Percentiles rank a stretch among this genome's conserved stretches.
Conservation (phyloP, 2,113 vertebrate genomes). For the Poeciliopsis turrubarensis region DNA sequence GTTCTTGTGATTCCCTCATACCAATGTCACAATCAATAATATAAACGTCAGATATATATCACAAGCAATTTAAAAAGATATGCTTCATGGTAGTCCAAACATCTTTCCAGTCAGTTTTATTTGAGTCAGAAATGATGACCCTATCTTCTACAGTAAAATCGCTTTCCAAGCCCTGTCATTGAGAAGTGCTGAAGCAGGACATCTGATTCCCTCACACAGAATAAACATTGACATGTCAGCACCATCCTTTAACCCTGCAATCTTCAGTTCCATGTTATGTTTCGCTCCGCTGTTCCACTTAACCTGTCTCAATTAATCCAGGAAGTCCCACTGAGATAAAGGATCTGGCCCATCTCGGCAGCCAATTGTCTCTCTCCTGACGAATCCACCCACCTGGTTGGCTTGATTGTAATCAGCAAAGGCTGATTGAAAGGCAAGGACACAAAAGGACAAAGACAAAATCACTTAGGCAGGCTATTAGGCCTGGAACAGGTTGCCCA, state of each 20-base stretch:
- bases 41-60: too few species aligned
- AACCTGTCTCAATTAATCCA: conserved; percentile 70
- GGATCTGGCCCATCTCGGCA: conserved; percentile 56
- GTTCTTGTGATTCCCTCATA: too few species aligned
- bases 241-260: conserved; percentile 25
- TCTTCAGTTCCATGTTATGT: conserved; percentile 16
- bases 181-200: conserved; percentile 33
- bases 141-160: neutral
- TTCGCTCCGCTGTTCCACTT: conserved; percentile 42
- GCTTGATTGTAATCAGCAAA: conserved; percentile 74
- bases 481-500: conserved; percentile 43
- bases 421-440: conserved; percentile 76
- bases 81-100: neutral
- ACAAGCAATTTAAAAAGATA: neutral
- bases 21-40: too few species aligned
- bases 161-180: neutral
- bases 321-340: conserved; percentile 73
- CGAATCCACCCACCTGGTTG: conserved; percentile 76
- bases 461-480: conserved; percentile 75
- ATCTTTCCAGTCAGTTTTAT: neutral
- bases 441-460: conserved; percentile 77
- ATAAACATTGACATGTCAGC: conserved; percentile 21
- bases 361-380: conserved; percentile 71
- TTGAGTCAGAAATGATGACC: neutral
- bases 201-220: conserved; percentile 6